Conservation (phyloP, 2,888 invertebrate genomes). For the Pyrrhosoma nymphula region DNA sequence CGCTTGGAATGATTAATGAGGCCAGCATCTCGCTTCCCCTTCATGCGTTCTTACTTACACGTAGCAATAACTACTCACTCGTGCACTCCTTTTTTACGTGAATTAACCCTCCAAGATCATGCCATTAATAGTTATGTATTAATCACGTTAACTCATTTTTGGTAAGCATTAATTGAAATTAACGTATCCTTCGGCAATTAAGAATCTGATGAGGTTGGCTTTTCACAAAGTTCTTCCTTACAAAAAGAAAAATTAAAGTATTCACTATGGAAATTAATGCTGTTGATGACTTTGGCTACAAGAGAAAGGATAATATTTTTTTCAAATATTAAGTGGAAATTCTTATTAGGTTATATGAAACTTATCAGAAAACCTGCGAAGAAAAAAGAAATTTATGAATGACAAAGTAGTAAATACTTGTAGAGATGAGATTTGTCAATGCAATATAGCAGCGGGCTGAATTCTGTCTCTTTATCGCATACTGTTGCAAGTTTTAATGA, state of each 20-base stretch:
- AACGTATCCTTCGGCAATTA: neutral
- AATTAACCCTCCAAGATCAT: neutral
- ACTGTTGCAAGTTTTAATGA: no score
- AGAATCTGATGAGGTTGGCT: neutral
- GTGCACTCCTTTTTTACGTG: neutral
- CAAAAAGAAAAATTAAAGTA: neutral
- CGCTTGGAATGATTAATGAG: conserved; percentile 17
- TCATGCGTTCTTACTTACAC: neutral
- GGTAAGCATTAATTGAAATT: neutral
- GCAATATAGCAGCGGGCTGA: no score
- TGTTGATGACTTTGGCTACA: no score
- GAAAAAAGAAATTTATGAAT: no score
- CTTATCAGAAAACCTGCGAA: no score
- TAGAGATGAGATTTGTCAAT: no score
- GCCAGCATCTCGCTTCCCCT: neutral
- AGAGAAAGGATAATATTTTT: neutral
- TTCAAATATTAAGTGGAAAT: neutral
- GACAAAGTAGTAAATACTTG: no score
- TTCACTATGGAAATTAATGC: neutral
- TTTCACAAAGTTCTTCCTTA: neutral
- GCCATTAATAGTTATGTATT: neutral
- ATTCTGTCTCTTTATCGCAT: no score
- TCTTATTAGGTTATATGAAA: no score
- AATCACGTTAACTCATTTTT: neutral
- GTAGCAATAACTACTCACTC: neutral